phyloP scores from a whole-genome alignment of 2,113 vertebrate genomes.

The Manacus vitellinus region DNA sequence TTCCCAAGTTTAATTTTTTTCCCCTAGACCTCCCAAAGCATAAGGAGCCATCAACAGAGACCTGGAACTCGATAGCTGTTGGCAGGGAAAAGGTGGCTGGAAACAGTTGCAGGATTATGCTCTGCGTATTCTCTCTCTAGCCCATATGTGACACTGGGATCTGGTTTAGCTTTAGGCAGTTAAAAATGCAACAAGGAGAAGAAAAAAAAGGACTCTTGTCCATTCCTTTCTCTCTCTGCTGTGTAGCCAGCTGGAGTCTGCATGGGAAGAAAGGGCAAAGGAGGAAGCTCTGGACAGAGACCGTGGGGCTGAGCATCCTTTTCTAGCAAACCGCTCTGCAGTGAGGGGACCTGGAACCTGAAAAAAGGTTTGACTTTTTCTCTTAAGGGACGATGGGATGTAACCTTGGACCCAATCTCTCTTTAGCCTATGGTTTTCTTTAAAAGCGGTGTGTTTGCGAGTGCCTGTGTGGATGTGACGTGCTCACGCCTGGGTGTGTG shows the following conservation, averaged over 20 bases:
- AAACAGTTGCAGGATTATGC: not conserved
- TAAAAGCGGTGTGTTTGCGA: not conserved
- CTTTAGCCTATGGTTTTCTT: not conserved
- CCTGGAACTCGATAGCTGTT: not conserved
- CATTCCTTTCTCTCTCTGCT: not conserved
- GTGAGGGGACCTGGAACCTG: not conserved
- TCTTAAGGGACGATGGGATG: not conserved
- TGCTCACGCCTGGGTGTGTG: not conserved
- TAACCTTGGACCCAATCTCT: not conserved
- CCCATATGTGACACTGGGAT: not conserved
- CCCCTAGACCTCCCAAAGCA: not conserved
- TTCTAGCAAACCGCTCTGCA: not conserved
- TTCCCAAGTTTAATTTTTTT: not conserved
- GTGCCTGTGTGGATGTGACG: accelerated
- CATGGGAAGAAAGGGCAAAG: not conserved
- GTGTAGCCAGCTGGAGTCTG: not conserved
- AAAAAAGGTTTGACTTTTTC: not conserved
- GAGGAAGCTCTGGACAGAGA: not conserved
- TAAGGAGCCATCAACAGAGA: not conserved
- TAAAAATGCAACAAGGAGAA: not conserved
- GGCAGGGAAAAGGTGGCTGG: not conserved
- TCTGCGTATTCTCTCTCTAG: not conserved
- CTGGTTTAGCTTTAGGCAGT: not conserved
- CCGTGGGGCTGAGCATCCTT: not conserved
- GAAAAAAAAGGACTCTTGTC: not conserved